phyloP scores from a whole-genome alignment of 2,113 vertebrate species.

The Myanophis thanlyinensis region DNA sequence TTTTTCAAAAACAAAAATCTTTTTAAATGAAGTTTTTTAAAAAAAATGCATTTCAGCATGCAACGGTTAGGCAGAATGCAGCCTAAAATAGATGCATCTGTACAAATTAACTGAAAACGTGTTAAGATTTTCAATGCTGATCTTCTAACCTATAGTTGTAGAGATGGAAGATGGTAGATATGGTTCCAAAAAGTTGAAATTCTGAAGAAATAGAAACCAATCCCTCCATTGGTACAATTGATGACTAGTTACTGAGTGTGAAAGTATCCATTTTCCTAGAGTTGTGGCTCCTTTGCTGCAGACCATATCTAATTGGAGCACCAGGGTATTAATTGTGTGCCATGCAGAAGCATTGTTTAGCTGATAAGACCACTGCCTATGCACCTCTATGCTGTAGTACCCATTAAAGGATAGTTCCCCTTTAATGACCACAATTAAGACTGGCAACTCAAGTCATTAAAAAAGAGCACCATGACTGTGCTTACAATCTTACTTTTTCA shows the following conservation, averaged over 20 bases:
- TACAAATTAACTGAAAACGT: neutral
- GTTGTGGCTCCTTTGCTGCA: neutral
- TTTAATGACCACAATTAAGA: neutral
- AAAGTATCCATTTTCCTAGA: neutral
- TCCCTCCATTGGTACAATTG: neutral
- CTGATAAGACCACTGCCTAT: neutral
- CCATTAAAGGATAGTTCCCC: neutral
- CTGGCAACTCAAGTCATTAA: neutral
- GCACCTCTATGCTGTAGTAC: neutral
- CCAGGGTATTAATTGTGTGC: neutral
- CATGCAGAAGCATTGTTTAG: neutral
- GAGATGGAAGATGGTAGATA: neutral
- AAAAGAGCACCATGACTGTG: neutral
- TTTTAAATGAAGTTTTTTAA: neutral
- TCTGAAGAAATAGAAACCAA: neutral
- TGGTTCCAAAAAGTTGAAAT: neutral
- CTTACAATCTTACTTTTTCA: neutral
- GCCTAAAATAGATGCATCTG: neutral
- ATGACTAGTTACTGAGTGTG: neutral
- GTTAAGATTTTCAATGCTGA: neutral
- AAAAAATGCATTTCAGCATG: neutral
- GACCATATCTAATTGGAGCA: neutral
- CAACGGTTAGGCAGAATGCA: neutral
- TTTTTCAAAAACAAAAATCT: too few species aligned
- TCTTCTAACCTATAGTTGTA: neutral